A percentile compares a stretch with the other conserved stretches of the same genome.
These are phyloP conservation scores for Chiridota heheva DNA, from an alignment of 35 echinoderm and acorn worm genomes.

Conservation along the genomic window DNA sequence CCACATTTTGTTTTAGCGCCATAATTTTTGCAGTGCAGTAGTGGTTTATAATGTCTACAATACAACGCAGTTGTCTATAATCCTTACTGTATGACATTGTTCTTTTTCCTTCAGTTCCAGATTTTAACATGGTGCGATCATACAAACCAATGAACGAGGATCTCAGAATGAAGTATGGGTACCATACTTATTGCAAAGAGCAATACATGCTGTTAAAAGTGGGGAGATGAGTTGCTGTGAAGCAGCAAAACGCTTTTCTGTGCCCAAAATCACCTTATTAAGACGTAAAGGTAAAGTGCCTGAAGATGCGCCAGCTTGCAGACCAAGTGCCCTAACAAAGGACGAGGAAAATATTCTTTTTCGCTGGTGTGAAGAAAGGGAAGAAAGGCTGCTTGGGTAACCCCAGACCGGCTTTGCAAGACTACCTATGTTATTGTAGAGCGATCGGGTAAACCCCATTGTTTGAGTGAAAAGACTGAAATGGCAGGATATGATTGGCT, in stretches of 20 bases:
- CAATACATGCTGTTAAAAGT: slow-evolving; percentile 16
- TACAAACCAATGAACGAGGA: slow-evolving; percentile 11
- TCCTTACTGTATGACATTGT: neutral
- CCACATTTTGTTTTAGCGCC: too few relatives aligned
- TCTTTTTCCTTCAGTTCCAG: neutral
- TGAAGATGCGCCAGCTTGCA: neutral
- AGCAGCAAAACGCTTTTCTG: neutral
- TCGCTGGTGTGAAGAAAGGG: slow-evolving; percentile 39
- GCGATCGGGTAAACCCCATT: slow-evolving; percentile 3
- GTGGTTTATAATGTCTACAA: neutral
- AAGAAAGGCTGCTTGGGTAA: slow-evolving; percentile 30
- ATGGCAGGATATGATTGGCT: slow-evolving; percentile 1
- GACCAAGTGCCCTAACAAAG: slow-evolving; percentile 12
- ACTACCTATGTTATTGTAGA: slow-evolving; percentile 9
- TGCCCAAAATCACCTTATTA: neutral
- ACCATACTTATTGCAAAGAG: neutral
- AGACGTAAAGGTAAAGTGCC: slow-evolving; percentile 20
- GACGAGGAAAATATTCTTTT: slow-evolving; percentile 17
- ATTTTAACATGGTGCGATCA: slow-evolving; percentile 4
- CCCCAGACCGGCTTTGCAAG: neutral
- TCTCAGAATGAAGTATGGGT: slow-evolving; percentile 28
- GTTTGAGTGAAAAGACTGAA: neutral
- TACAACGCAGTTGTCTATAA: neutral
- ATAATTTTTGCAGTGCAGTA: neutral
- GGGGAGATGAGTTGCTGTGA: slow-evolving; percentile 29